Evolutionary conservation across 2,888 invertebrate species (phyloP), one percentile per base, ranked within the genome.

Genomic region (Micoletzkya japonica): DNA sequence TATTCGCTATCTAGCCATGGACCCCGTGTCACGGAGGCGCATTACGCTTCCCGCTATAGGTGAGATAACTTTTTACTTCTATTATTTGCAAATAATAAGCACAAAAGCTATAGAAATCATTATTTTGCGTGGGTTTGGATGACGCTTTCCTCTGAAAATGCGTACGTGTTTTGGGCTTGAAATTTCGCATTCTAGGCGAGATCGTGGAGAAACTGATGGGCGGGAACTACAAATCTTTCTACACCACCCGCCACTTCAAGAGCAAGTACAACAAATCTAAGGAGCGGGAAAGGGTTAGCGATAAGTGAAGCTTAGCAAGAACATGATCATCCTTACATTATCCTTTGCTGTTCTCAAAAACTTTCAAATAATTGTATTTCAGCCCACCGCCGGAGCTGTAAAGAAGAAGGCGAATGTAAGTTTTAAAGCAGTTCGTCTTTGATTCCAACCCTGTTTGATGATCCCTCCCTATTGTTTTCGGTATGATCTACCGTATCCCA

Each of bases 121-220:
- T 10, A 17, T 39, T 7, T 7, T 39, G 39, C 17, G 39, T 39
- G 39, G 7, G 17, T 39, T 39, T 39, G 39, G 17, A 32, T 32
- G 30, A n/a, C 10, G 28, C 3, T 2, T 24, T 54, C 52, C 28
- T 24, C 52, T 26, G 2, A 54, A 26, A 6, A 54, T 4, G 24
- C 30, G 28, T 28, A 28, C 4, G 58, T 1, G 14, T 58, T 36
- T 24, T 36, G 1, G n/a, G 20, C 28, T 30, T 28, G 44, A 44
- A 44, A 44, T 14, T 44, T 44, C n/a, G 32, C 28, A 28, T 30
- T 58, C 24, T 36, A 64, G 64, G 64, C 2, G 89, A 94, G 81
- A 95, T 96, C 70, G 93, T 98, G 81, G 95, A 97, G 86, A 95
- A 95, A 88, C 89, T 98, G 72, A 97, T 98, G 94, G 97, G 97